Conservation (phyloP, 2,113 vertebrate genomes). For the Indri indri region DNA sequence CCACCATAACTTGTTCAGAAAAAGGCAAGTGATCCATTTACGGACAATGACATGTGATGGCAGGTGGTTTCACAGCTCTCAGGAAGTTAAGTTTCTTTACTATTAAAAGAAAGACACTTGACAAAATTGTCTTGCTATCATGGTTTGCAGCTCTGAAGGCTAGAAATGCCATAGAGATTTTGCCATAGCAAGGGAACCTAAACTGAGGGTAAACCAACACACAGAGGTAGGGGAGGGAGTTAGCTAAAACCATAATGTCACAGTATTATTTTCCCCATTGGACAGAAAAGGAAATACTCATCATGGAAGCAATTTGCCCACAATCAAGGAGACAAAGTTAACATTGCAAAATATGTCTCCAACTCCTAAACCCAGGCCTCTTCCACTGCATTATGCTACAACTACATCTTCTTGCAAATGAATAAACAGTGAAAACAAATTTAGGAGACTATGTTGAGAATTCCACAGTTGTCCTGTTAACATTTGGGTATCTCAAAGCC, state of each 20-base stretch:
- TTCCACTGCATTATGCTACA: not conserved
- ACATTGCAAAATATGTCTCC: not conserved
- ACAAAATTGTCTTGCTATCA: not conserved
- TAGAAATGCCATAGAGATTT: not conserved
- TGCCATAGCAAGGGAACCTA: fast-evolving
- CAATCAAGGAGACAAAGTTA: not conserved
- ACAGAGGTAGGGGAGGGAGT: fast-evolving
- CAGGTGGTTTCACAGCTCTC: not conserved
- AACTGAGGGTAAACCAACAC: too few species aligned
- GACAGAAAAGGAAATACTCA: not conserved
- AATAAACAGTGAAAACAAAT: not conserved
- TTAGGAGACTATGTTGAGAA: not conserved
- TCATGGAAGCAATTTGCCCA: not conserved
- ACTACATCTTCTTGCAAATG: not conserved
- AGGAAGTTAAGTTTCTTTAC: not conserved
- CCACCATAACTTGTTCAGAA: not conserved
- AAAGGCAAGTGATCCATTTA: not conserved
- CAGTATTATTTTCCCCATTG: not conserved
- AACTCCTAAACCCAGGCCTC: too few species aligned
- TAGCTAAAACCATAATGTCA: not conserved
- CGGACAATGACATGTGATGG: not conserved
- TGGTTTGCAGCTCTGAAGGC: not conserved
- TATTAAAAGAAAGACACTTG: not conserved
- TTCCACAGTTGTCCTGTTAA: not conserved
- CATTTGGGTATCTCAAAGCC: too few species aligned